Base-by-base conservation (phyloP, 2,113 vertebrate species). In the Engystomops pustulosus region DNA sequence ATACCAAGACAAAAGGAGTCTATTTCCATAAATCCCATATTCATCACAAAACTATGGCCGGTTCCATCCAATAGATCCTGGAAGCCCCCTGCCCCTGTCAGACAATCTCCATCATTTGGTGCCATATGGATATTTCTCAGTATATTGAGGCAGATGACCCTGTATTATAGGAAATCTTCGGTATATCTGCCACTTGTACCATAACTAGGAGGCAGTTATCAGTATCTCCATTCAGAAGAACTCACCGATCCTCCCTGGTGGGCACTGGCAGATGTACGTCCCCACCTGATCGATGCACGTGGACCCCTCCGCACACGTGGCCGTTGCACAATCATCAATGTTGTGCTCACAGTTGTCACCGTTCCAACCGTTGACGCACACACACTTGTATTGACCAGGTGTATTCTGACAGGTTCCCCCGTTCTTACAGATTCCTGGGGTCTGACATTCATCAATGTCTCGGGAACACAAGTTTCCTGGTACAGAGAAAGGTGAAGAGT, bases 321-420 rank as follows among this genome's bases (percentile, higher is more conserved):
- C 90, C 0, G 87, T 83, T 0, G 14, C 60, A 6, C 91, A 92
- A 85, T 91, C 91, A 0, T 92, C 90, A 25, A 90, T 77, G 71
- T 92, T 91, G 58, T 90, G 87, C 0, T 88, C 86, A 0, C 90
- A 92, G 80, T 76, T 9, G 0, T 79, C 0, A 3, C 90, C 88
- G 0, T 87, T 88, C 89, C 89, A 91, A 80, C 90, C 89, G 0
- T 87, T 91, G 38, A 85, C 89, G 2, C 91, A 92, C 27, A 90
- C 88, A 0, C 90, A 92, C 18, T 88, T 87, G 53, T 89, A 92
- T 85, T 87, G 14, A 0, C 90, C 90, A 0, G 87, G 85, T 0
- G 34, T 75, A 81, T 92, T 92, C 83, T 86, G 89, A 76, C 91
- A 92, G 27, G 91, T 92, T 0, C 91, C 89, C 11, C 91, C 90